Percentiles rank a stretch among this genome's conserved stretches.
Conservation (phyloP, 2,888 invertebrate genomes). For the Clostera curtula region DNA sequence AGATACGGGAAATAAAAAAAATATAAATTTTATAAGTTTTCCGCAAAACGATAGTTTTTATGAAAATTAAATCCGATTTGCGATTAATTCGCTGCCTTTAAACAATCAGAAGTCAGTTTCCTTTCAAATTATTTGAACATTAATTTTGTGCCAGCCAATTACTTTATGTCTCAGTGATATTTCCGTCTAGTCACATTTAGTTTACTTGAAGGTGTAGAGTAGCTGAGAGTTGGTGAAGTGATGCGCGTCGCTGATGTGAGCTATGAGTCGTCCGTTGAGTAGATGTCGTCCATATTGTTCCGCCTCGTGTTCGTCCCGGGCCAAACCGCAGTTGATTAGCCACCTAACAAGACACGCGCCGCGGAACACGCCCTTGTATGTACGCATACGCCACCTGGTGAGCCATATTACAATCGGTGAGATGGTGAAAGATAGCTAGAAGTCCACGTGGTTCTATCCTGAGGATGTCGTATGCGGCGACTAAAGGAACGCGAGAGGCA, state of each 20-base stretch:
- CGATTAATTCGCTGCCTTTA: too few relatives aligned
- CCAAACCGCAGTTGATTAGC: constrained; percentile 87
- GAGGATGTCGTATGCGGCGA: too few relatives aligned
- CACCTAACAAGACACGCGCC: constrained; percentile 91
- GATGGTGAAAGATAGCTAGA: neutral
- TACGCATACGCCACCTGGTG: constrained; percentile 84
- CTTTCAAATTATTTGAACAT: too few relatives aligned
- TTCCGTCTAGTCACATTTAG: neutral
- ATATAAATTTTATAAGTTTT: too few relatives aligned
- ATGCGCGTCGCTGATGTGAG: constrained; percentile 87
- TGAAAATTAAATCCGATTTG: too few relatives aligned
- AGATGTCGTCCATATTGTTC: constrained; percentile 88
- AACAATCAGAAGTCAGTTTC: too few relatives aligned
- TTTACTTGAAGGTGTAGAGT: constrained; percentile 82
- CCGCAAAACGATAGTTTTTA: too few relatives aligned
- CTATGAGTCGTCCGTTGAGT: constrained; percentile 87
- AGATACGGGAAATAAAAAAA: too few relatives aligned
- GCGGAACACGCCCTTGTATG: constrained; percentile 87
- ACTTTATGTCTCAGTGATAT: too few relatives aligned
- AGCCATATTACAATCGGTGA: neutral
- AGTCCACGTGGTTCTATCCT: too few relatives aligned
- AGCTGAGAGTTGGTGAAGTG: constrained; percentile 90
- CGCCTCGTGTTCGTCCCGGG: constrained; percentile 85
- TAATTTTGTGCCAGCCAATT: too few relatives aligned
- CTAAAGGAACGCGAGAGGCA: too few relatives aligned